Evolutionary conservation across 2,113 vertebrate species (phyloP).

Genomic region (Oplegnathus fasciatus): DNA sequence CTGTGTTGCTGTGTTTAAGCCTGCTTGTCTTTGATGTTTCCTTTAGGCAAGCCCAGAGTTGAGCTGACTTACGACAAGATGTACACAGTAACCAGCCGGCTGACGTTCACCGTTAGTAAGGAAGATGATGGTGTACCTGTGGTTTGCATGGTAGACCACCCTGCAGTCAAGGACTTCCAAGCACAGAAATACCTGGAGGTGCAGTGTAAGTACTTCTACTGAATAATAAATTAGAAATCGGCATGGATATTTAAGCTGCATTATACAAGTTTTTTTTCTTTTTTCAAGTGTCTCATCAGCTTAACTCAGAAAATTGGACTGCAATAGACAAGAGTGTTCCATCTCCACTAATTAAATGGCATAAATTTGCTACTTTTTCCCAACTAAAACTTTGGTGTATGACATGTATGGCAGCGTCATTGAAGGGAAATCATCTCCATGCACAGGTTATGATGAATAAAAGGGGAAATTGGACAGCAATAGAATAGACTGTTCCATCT

Average conservation of each 20-base stretch:
- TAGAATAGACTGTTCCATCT: constrained; percentile 36
- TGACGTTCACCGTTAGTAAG: constrained; percentile 90
- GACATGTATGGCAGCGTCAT: constrained; percentile 51
- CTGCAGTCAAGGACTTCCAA: constrained; percentile 95
- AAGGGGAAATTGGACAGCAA: constrained; percentile 27
- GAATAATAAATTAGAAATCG: constrained; percentile 20
- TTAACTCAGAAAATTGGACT: constrained; percentile 37
- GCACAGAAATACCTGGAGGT: constrained; percentile 97
- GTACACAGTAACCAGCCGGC: constrained; percentile 95
- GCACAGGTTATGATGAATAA: constrained; percentile 51
- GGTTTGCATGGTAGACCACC: constrained; percentile 95
- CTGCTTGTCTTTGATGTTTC: background rate
- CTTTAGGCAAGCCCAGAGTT: constrained; percentile 89
- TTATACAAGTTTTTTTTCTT: background rate
- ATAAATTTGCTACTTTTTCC: constrained; percentile 51
- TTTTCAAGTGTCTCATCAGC: constrained; percentile 47
- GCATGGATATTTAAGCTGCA: constrained; percentile 31
- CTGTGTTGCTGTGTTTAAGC: background rate
- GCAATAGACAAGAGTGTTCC: constrained; percentile 34
- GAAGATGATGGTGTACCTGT: constrained; percentile 94
- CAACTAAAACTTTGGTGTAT: constrained; percentile 48
- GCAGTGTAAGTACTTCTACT: constrained; percentile 89
- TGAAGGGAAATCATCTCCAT: constrained; percentile 39
- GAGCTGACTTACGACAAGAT: constrained; percentile 91
- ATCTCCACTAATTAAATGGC: constrained; percentile 56